Evolutionary conservation across 2,797 vertebrate species (phyloP).

Genomic region (Cirrhinus molitorella): DNA sequence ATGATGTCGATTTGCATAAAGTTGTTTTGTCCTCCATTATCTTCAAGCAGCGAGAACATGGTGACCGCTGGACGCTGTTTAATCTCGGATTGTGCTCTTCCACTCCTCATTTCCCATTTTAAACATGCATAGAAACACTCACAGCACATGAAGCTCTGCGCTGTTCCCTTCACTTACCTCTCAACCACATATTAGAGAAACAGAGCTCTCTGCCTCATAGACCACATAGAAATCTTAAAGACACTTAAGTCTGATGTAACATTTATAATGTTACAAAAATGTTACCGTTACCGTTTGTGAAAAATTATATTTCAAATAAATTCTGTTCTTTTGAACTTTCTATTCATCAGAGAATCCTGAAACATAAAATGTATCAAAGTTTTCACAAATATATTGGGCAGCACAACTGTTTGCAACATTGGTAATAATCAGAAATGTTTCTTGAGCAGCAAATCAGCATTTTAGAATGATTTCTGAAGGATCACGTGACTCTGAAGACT

Average conservation of each 20-base stretch:
- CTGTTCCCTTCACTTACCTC: neutral
- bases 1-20: slow-evolving; percentile 41
- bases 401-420: neutral
- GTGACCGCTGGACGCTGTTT: slow-evolving; percentile 29
- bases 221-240: no score
- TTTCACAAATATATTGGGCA: neutral
- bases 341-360: neutral
- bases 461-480: neutral
- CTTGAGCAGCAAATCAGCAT: neutral
- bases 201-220: neutral
- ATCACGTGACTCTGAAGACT: slow-evolving; percentile 5
- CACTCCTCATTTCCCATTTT: slow-evolving; percentile 11
- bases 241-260: no score
- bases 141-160: neutral
- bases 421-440: neutral
- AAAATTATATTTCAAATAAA: neutral
- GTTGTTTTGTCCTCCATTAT: slow-evolving; percentile 52
- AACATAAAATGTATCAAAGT: neutral
- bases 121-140: slow-evolving; percentile 13
- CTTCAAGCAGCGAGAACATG: slow-evolving; percentile 34
- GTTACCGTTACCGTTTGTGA: no score
- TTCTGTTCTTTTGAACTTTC: neutral
- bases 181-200: neutral
- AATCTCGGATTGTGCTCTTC: slow-evolving; percentile 26
- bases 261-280: neutral